These are phyloP conservation scores for Peromyscus leucopus DNA, from an alignment of 2,113 vertebrate species.

Conservation along the genomic window DNA sequence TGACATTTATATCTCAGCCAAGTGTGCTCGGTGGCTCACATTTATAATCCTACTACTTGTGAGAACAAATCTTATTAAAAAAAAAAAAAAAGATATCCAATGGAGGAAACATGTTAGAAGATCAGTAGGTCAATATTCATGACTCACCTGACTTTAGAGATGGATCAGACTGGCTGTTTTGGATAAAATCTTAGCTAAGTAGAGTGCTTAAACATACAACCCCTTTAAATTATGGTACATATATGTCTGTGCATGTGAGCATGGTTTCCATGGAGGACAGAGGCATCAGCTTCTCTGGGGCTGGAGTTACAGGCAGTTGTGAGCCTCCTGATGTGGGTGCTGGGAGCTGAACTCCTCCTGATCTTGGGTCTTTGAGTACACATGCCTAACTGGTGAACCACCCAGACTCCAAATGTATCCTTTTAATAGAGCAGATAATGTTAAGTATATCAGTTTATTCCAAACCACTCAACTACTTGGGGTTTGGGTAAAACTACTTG, in stretches of 20 bases:
- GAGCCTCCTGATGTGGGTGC: background rate
- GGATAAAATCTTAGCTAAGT: background rate
- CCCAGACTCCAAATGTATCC: background rate
- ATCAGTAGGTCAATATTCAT: background rate
- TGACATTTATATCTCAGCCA: background rate
- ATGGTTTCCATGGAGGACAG: too few species aligned
- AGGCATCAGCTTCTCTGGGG: background rate
- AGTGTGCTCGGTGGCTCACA: background rate
- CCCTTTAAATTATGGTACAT: background rate
- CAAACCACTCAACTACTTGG: slow-evolving; percentile 19
- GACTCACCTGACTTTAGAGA: background rate
- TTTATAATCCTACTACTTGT: background rate
- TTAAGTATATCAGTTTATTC: background rate
- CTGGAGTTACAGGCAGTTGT: background rate
- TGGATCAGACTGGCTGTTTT: background rate
- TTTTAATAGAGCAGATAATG: background rate
- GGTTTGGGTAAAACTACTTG: slow-evolving; percentile 43
- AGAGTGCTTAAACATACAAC: background rate
- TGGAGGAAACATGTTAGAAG: background rate
- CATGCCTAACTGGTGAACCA: background rate
- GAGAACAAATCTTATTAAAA: background rate
- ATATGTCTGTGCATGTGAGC: background rate
- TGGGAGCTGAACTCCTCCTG: background rate
- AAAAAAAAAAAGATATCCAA: background rate
- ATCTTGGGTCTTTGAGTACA: too few species aligned